Conservation (phyloP, 2,797 vertebrate species). For the Eurystomus glaucurus region DNA sequence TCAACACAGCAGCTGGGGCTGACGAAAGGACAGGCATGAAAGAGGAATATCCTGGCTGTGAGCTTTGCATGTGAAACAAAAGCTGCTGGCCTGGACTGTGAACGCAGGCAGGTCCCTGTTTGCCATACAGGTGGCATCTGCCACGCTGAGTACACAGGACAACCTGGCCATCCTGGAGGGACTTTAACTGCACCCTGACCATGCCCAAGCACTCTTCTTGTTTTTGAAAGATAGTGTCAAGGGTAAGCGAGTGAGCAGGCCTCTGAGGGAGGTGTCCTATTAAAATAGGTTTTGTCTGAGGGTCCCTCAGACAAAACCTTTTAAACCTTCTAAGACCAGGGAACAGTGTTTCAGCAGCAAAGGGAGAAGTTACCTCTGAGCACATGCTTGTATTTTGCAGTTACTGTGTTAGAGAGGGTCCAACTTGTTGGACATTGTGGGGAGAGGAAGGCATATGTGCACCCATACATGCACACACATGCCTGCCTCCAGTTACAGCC, state of each 20-base stretch:
- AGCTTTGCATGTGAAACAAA: background rate
- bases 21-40: background rate
- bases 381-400: background rate
- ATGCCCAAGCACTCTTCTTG: background rate
- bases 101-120: background rate
- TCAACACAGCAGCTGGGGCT: background rate
- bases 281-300: background rate
- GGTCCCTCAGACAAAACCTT: background rate
- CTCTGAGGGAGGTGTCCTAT: background rate
- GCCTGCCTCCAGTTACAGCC: background rate
- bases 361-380: background rate
- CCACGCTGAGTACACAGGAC: background rate
- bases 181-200: background rate
- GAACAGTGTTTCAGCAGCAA: background rate
- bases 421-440: background rate
- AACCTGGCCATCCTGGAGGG: accelerated
- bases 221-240: background rate
- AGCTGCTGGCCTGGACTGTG: background rate
- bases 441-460: too few species aligned
- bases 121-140: background rate
- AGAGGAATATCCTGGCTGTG: background rate
- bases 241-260: background rate
- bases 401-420: background rate
- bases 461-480: accelerated
- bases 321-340: background rate